Base-by-base conservation (phyloP, 2,113 vertebrate genomes). In the Falcunculus frontatus region DNA sequence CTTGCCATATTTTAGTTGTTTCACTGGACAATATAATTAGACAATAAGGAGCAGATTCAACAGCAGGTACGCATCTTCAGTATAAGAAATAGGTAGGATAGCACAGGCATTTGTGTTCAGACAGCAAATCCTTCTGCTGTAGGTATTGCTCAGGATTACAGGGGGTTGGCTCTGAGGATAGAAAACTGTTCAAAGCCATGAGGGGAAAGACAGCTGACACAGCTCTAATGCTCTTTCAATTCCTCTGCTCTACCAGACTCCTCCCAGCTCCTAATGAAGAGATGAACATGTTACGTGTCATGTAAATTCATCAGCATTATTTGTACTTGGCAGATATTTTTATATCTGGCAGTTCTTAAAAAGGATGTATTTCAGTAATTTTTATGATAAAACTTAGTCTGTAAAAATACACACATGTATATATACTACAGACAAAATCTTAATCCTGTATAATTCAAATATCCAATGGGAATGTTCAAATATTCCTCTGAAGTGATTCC, bases 1-100 rank as follows among this genome's bases (percentile, higher is more conserved):
- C 57, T 88, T 93, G 76, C 65, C 70, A 84, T 92, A 93, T 89
- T 96, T 93, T 46, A 96, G 46, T 84, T 96, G 86, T 96, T 96
- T 76, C 65, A 53, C 23, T 4, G 18, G 78, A 93, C 63, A 90
- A 86, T 56, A 57, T 93, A 94, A 95, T 93, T 90, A 93, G 81
- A 69, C 39, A 63, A 33, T 25, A 62, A 80, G 69, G 47, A 91
- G 32, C 22, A 52, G 73, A 81, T 64, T 52, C 81, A 86, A 73
- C 11, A 67, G 63, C 60, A 80, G 63, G 50, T 33, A 84, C 0
- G 1, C 27, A 50, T 35, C 52, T 76, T 57, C 46, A 4, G 19
- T 13, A 3, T 27, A n/a, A 55, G 68, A 75, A 87, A 64, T 2
- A 73, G 65, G 47, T 25, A 75, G 63, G 87, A 30, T 13, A 39